phyloP scores from a whole-genome alignment of 2,113 vertebrate genomes.

The Archilochus colubris region DNA sequence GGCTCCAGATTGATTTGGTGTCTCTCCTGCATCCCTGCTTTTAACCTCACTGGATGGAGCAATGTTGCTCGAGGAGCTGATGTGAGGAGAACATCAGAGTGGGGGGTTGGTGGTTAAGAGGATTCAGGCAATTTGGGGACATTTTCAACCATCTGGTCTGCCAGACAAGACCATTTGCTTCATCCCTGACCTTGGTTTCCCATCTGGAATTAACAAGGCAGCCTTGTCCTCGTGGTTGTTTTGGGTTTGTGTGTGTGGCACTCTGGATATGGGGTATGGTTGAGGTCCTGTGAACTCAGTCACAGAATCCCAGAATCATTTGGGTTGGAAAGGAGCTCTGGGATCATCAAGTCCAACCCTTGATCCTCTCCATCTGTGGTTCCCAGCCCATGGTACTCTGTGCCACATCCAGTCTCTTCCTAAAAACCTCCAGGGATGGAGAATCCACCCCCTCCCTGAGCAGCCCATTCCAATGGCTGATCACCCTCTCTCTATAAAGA shows the following conservation, averaged over 20 bases:
- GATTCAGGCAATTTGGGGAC: not conserved
- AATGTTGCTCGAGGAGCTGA: not conserved
- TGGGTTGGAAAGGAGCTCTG: too few species aligned
- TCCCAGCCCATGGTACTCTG: too few species aligned
- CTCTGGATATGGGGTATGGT: fast-evolving
- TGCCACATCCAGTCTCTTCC: too few species aligned
- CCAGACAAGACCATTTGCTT: not conserved
- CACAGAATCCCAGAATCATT: too few species aligned
- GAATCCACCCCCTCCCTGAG: too few species aligned
- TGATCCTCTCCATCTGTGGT: too few species aligned
- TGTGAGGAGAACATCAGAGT: not conserved
- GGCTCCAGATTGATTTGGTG: not conserved
- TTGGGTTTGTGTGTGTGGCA: not conserved
- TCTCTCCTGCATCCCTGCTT: not conserved
- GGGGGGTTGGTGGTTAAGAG: not conserved
- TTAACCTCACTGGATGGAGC: not conserved
- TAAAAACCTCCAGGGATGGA: too few species aligned
- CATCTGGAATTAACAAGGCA: not conserved
- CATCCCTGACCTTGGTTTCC: not conserved
- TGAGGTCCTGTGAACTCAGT: not conserved
- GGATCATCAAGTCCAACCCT: too few species aligned
- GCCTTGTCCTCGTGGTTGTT: not conserved
- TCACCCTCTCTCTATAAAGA: too few species aligned
- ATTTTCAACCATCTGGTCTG: not conserved
- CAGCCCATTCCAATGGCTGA: too few species aligned